phyloP scores from a whole-genome alignment of 92 coral and sea anemone genomes.

The Zoanthus gigantus region DNA sequence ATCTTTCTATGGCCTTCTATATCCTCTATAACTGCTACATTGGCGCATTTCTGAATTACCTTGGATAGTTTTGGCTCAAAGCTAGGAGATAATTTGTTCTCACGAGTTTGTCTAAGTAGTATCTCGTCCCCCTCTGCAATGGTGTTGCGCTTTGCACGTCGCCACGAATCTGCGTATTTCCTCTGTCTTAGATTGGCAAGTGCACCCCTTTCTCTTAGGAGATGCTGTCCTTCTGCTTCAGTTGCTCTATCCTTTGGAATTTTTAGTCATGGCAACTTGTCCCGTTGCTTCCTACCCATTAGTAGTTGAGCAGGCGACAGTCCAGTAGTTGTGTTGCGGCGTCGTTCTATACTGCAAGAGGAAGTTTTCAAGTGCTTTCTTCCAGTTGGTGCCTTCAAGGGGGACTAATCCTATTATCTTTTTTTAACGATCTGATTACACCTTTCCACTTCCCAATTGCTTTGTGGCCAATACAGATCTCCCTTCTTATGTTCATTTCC shows the following conservation, averaged over 20 bases:
- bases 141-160: conserved; percentile 58
- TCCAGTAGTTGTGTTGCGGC: conserved; percentile 68
- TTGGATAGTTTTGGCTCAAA: conserved; percentile 7
- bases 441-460: conserved; percentile 75
- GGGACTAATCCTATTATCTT: conserved; percentile 64
- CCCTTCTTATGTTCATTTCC: conserved; percentile 71
- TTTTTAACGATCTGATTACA: too few relatives aligned
- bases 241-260: conserved; percentile 51
- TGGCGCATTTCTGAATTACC: conserved; percentile 65
- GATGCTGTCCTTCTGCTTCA: conserved; percentile 66
- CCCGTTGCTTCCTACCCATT: conserved; percentile 67
- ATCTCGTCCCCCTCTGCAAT: conserved; percentile 66
- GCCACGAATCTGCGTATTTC: conserved; percentile 62
- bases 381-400: conserved; percentile 67
- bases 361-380: conserved; percentile 58
- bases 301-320: conserved; percentile 69
- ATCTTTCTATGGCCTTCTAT: conserved; percentile 60
- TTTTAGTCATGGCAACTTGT: conserved; percentile 63
- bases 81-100: not conserved
- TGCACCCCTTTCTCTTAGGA: conserved; percentile 63
- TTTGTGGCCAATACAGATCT: conserved; percentile 70
- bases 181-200: conserved; percentile 56
- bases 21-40: conserved; percentile 58
- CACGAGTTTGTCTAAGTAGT: conserved; percentile 54
- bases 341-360: conserved; percentile 71